phyloP scores from a whole-genome alignment of 2,797 vertebrate species.

The Rhinogobio ventralis region DNA sequence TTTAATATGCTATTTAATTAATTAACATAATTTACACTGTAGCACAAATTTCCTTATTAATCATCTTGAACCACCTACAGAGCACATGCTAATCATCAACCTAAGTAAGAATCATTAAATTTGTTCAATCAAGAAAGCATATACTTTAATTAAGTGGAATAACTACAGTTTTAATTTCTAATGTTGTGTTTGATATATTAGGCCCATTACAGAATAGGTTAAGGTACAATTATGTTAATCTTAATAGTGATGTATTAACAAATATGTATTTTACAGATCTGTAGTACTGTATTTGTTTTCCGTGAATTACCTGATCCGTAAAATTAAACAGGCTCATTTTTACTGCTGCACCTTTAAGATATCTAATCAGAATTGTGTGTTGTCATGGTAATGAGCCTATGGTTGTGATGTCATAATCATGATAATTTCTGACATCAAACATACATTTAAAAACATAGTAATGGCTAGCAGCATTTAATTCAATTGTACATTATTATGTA shows the following conservation, averaged over 20 bases:
- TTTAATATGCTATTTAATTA: background rate
- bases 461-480: background rate
- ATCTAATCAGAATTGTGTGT: background rate
- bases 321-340: background rate
- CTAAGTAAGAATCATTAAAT: background rate
- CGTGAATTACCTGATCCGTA: background rate
- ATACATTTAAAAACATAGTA: background rate
- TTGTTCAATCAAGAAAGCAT: conserved; percentile 17
- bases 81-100: background rate
- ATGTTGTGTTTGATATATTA: background rate
- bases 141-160: background rate
- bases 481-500: background rate
- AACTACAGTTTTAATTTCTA: background rate
- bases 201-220: background rate
- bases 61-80: background rate
- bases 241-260: background rate
- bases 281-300: background rate
- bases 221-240: background rate
- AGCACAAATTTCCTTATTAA: background rate
- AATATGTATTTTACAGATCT: background rate
- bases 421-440: background rate
- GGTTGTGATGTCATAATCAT: background rate
- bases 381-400: too few species aligned
- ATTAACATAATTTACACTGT: background rate
- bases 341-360: background rate